Percentiles rank a stretch among this genome's conserved stretches.
Evolutionary conservation across 1,140 invertebrate species (phyloP).

Genomic region (Drosophila santomea): DNA sequence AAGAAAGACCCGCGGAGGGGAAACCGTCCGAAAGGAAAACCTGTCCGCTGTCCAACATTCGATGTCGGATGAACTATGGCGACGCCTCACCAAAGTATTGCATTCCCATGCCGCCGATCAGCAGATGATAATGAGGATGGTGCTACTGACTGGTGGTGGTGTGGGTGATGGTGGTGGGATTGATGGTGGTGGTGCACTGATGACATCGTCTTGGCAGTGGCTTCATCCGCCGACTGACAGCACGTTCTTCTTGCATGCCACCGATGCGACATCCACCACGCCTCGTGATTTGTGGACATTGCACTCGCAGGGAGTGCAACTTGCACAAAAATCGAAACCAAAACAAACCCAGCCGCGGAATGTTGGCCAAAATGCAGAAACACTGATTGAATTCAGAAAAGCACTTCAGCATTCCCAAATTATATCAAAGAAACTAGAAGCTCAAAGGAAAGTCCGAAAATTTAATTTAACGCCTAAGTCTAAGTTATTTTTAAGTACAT

Average conservation of each 20-base stretch:
- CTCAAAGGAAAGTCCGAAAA: no score
- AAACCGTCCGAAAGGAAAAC: slow-evolving; percentile 54
- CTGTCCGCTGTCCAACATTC: slow-evolving; percentile 34
- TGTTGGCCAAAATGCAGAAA: slow-evolving; percentile 5
- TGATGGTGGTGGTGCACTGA: neutral
- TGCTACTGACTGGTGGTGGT: slow-evolving; percentile 2
- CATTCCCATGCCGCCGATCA: slow-evolving; percentile 57
- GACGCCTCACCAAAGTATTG: slow-evolving; percentile 54
- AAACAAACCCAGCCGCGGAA: slow-evolving; percentile 51
- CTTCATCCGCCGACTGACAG: slow-evolving; percentile 20
- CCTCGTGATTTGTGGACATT: slow-evolving; percentile 71
- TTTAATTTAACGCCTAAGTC: no score
- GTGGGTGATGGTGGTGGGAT: neutral
- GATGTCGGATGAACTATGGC: slow-evolving; percentile 60
- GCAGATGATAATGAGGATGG: slow-evolving; percentile 36
- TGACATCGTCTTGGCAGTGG: slow-evolving; percentile 27
- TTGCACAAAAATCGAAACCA: slow-evolving; percentile 68
- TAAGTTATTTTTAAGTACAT: no score
- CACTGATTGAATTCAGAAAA: neutral
- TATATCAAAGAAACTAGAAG: no score
- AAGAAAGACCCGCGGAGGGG: slow-evolving; percentile 12
- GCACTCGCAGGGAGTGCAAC: slow-evolving; percentile 58
- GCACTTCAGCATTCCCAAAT: no score
- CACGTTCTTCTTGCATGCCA: slow-evolving; percentile 73
- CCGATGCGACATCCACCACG: slow-evolving; percentile 57